phyloP scores from a whole-genome alignment of 2,888 invertebrate genomes.

The Calephelis perditalis region DNA sequence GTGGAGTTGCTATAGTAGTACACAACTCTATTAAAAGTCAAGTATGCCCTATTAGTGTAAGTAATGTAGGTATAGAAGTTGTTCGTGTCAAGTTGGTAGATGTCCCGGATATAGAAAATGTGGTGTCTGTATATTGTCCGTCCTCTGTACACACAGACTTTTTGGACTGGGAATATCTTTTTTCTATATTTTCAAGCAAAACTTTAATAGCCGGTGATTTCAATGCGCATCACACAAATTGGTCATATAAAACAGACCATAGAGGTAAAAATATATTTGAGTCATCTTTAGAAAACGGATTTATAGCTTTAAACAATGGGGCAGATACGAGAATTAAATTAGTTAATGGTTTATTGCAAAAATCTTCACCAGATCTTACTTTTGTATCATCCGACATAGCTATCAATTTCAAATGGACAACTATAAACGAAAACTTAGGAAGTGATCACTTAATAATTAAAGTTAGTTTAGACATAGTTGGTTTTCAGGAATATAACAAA shows the following conservation, averaged over 20 bases:
- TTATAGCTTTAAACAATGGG: constrained; percentile 13
- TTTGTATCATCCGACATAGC: constrained; percentile 23
- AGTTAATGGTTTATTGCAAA: constrained; percentile 5
- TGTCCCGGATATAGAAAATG: constrained; percentile 11
- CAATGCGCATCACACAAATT: constrained; percentile 17
- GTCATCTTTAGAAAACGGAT: constrained; percentile 8
- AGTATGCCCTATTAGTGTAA: background rate
- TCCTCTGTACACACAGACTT: constrained; percentile 9
- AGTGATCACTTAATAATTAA: constrained; percentile 22
- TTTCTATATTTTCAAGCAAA: constrained; percentile 5
- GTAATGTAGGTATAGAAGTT: constrained; percentile 11
- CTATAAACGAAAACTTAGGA: constrained; percentile 22
- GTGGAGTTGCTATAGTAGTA: constrained; percentile 16
- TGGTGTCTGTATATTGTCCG: constrained; percentile 21
- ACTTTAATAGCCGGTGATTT: constrained; percentile 18
- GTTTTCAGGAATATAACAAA: background rate
- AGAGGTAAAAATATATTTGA: constrained; percentile 18
- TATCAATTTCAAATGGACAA: constrained; percentile 20
- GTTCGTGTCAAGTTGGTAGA: constrained; percentile 9
- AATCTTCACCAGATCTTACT: constrained; percentile 20
- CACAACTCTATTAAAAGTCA: constrained; percentile 12
- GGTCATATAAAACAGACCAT: too few relatives aligned
- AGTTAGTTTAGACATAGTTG: background rate
- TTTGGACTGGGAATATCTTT: constrained; percentile 18
- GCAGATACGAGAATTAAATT: constrained; percentile 3